Evolutionary conservation across 2,797 vertebrate species (phyloP).

Genomic region (Malurus splendens): DNA sequence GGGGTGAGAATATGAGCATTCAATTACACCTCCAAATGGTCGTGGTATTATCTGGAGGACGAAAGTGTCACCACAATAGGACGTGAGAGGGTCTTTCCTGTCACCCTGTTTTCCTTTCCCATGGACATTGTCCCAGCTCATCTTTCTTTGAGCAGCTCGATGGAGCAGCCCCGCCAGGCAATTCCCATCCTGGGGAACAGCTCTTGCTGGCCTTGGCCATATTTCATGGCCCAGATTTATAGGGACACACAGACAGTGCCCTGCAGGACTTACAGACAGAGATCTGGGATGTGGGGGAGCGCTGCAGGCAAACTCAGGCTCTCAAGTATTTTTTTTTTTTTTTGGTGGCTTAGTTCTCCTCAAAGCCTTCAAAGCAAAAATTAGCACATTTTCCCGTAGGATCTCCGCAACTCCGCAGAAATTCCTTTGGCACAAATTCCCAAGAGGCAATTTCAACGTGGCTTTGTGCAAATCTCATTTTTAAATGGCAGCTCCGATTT

Average conservation of each 20-base stretch:
- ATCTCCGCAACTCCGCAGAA: background rate
- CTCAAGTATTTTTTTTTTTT: background rate
- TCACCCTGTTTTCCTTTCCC: slow-evolving; percentile 67
- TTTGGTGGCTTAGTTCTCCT: background rate
- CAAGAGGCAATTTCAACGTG: background rate
- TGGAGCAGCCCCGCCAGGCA: background rate
- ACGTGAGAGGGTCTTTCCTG: slow-evolving; percentile 66
- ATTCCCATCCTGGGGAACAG: background rate
- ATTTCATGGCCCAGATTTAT: background rate
- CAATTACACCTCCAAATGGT: slow-evolving; percentile 1
- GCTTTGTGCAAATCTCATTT: background rate
- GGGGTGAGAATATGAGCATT: background rate
- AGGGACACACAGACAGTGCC: background rate
- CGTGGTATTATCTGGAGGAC: slow-evolving; percentile 27
- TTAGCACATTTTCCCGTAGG: background rate
- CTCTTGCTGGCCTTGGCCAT: background rate
- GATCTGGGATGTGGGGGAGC: background rate
- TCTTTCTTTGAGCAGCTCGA: slow-evolving; percentile 72
- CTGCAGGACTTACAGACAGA: background rate
- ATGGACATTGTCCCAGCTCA: slow-evolving; percentile 67
- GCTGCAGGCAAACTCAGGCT: background rate
- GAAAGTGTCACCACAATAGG: slow-evolving; percentile 68
- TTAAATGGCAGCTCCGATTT: background rate
- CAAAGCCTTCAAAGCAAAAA: background rate
- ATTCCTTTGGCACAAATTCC: background rate